Percentiles rank a stretch among this genome's conserved stretches.
Conservation (phyloP, 2,888 invertebrate genomes). For the Drosophila ustulata region DNA sequence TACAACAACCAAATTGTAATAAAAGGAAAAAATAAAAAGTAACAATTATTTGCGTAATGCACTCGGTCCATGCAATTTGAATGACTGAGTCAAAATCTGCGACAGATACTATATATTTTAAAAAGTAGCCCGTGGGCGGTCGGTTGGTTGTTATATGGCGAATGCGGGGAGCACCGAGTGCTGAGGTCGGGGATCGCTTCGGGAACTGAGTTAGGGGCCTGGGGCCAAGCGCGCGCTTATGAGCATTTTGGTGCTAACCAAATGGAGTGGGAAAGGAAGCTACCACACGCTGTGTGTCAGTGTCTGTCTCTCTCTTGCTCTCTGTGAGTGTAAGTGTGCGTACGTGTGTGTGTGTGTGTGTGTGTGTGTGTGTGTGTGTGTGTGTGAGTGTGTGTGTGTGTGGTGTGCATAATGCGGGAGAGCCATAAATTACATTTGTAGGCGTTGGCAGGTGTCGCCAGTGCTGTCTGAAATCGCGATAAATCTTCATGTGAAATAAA, state of each 20-base stretch:
- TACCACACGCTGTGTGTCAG: constrained; percentile 65
- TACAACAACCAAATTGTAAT: too few species aligned
- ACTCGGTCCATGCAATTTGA: constrained; percentile 47
- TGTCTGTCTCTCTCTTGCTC: constrained; percentile 27
- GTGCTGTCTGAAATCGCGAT: constrained; percentile 85
- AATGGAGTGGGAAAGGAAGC: constrained; percentile 51
- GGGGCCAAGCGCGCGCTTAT: constrained; percentile 58
- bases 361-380: constrained; percentile 37
- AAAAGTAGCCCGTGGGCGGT: constrained; percentile 59
- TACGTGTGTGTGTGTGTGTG: constrained; percentile 19
- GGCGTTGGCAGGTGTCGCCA: constrained; percentile 86
- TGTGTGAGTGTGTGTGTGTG: constrained; percentile 40
- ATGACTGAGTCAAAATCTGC: constrained; percentile 69
- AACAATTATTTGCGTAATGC: constrained; percentile 26
- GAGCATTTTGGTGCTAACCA: constrained; percentile 72
- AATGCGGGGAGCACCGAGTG: not conserved
- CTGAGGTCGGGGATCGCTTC: constrained; percentile 10
- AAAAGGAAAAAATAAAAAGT: constrained; percentile 6
- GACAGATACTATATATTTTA: constrained; percentile 72
- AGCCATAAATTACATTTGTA: constrained; percentile 85
- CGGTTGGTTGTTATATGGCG: constrained; percentile 45
- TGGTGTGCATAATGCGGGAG: constrained; percentile 82
- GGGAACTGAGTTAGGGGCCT: constrained; percentile 12
- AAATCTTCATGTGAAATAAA: constrained; percentile 86
- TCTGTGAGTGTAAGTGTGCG: not conserved